These are phyloP conservation scores for Pollachius pollachius DNA, from an alignment of 2,113 vertebrate genomes.

Conservation along the genomic window DNA sequence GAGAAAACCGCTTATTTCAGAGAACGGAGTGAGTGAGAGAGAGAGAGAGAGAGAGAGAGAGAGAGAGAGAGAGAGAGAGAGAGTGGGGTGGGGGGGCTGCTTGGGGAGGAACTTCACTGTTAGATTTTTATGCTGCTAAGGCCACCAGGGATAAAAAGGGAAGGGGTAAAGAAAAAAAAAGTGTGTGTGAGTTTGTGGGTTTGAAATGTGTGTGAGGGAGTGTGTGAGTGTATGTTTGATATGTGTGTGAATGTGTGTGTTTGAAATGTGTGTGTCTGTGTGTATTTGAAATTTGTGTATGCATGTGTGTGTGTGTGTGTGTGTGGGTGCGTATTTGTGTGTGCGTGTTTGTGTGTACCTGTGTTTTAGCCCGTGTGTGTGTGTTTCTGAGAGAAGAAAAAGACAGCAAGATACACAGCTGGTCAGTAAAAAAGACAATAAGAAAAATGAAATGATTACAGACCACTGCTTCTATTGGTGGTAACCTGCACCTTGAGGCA, in stretches of 20 bases:
- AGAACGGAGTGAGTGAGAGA: constrained; percentile 68
- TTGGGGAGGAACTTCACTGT: constrained; percentile 47
- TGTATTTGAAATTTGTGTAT: too few species aligned
- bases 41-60: constrained; percentile 36
- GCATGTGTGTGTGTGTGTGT: too few species aligned
- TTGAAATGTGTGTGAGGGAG: too few species aligned
- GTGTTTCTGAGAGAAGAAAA: neutral
- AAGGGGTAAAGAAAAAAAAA: constrained; percentile 7
- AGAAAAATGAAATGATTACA: constrained; percentile 35
- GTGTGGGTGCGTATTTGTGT: too few species aligned
- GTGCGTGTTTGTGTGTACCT: too few species aligned
- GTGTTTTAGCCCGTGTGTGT: too few species aligned
- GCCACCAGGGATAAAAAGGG: constrained; percentile 40
- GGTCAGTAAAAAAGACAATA: constrained; percentile 26
- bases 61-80: constrained; percentile 90
- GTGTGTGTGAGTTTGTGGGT: constrained; percentile 17
- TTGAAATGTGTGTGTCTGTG: too few species aligned
- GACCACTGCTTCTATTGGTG: constrained; percentile 35
- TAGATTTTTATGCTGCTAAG: constrained; percentile 62
- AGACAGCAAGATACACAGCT: constrained; percentile 22
- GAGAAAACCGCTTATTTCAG: constrained; percentile 82
- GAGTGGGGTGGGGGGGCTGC: constrained; percentile 44
- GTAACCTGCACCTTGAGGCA: constrained; percentile 43
- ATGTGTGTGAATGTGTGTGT: too few species aligned
- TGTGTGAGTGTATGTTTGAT: too few species aligned